Evolutionary conservation across 2,113 vertebrate genomes (phyloP), one percentile per base, ranked within the genome.

Genomic region (Elephas maximus): DNA sequence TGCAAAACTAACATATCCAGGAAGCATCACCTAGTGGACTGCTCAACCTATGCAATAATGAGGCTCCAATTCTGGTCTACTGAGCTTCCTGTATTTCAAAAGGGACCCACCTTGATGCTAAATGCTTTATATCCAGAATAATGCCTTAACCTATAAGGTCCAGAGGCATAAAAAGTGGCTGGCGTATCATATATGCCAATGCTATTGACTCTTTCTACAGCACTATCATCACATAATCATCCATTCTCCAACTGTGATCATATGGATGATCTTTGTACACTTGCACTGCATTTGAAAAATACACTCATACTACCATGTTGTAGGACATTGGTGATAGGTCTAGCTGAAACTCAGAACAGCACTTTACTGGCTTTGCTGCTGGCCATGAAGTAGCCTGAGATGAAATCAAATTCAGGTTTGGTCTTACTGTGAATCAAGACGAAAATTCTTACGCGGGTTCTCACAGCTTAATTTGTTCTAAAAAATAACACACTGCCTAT

Each of bases 401-500:
- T 90, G 85, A 84, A 88, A 80, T 69, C 10, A 78, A 41, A 82
- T 45, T 41, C n/a, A 60, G 23, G 79, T 51, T 65, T 62, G 17
- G 11, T 67, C 21, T 96, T 81, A 67, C 51, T 85, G 65, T 88
- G 91, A 77, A 76, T 88, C 33, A 57, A 87, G 77, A 88, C 12
- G 77, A 71, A 87, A 62, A 85, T 33, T 93, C 33, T 48, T 24
- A 37, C 20, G 33, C 33, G 33, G 18, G 17, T 41, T 8, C 33
- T 71, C 45, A 53, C 15, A 48, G 44, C 21, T 90, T 81, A 83
- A 94, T 95, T 77, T 95, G 11, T 9, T 85, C 24, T 78, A 37
- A 41, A 79, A 82, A 77, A 88, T 41, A 91, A 92, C 44, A 88
- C 33, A 62, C 15, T 18, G 0, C 74, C 51, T 73, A 15, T 62